Base-by-base conservation (phyloP, 2,797 vertebrate species). In the Sebastes oblongus region DNA sequence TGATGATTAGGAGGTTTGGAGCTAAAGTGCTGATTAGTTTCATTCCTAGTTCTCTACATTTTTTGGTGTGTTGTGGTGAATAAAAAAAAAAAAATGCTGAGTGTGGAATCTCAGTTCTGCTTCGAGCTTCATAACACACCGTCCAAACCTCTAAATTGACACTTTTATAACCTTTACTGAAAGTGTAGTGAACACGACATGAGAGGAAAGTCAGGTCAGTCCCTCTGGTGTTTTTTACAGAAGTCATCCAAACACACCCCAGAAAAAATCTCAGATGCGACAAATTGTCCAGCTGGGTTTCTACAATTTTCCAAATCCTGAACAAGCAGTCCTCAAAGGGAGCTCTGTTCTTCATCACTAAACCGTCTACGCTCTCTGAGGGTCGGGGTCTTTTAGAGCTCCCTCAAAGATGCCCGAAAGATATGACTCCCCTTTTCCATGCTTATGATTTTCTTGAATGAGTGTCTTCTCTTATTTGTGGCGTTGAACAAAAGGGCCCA, bases 71-170 rank as follows among this genome's bases (percentile, higher is more conserved):
- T 62, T 75, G 72, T 60, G 42, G 66, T 42, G 24, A 67, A 80
- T 8, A 36, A 32, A 67, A 68, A 78, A 42, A 68, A 68, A 78
- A 80, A 92, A 83, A 75, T 87, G 90, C 90, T 92, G 88, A 92
- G 85, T 29, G 16, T 75, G 20, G 72, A 91, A 83, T 92, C 88
- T 93, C 88, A 92, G 88, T 93, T 94, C 90, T 93, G 88, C 85
- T 92, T 90, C 56, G 52, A 70, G 30, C n/a, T 52, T 79, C 42
- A 78, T 77, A 80, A 72, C 16, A 54, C 1, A 27, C 24, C 16
- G 8, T 70, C 25, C n/a, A 11, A 76, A 39, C 54, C 29, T 27
- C 36, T 50, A 1, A 42, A 80, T 55, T 11, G 34, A 74, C 71
- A 84, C 11, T 75, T 84, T 73, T 66, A 60, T 71, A 34, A 81